phyloP scores from a whole-genome alignment of 1,140 invertebrate species.

The Orchestia grillus region DNA sequence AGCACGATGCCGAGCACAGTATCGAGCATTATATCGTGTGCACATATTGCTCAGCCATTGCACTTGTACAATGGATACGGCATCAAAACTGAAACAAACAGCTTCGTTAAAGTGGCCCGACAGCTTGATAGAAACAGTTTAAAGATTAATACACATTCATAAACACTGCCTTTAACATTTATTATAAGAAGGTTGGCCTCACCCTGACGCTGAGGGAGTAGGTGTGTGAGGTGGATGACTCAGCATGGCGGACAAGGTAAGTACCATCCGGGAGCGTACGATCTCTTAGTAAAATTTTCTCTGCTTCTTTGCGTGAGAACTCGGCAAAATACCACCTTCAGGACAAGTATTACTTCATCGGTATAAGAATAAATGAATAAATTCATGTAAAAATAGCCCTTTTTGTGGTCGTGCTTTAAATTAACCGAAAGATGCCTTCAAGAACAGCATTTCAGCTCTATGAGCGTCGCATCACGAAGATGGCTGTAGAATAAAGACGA shows the following conservation, averaged over 20 bases:
- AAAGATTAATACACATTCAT: too few relatives aligned
- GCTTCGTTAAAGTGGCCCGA: too few relatives aligned
- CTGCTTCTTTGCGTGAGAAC: conserved; percentile 94
- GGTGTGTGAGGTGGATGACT: conserved; percentile 87
- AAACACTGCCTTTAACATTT: too few relatives aligned
- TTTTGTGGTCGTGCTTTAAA: background rate
- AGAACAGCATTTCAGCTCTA: background rate
- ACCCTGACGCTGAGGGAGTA: conserved; percentile 92
- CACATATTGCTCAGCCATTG: too few relatives aligned
- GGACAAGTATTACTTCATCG: conserved; percentile 5
- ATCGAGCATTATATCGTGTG: too few relatives aligned
- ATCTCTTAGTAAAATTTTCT: conserved; percentile 86
- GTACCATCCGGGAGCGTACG: conserved; percentile 93
- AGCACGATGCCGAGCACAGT: background rate
- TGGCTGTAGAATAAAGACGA: background rate
- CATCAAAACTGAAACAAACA: too few relatives aligned
- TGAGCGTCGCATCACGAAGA: background rate
- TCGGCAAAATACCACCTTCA: conserved; percentile 98
- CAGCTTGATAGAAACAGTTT: too few relatives aligned
- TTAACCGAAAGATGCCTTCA: background rate
- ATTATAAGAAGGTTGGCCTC: background rate
- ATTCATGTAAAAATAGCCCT: background rate
- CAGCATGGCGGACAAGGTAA: conserved; percentile 93
- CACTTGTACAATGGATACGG: too few relatives aligned
- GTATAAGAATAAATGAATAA: background rate